phyloP scores from a whole-genome alignment of 2,113 vertebrate genomes.

The Alethe diademata region DNA sequence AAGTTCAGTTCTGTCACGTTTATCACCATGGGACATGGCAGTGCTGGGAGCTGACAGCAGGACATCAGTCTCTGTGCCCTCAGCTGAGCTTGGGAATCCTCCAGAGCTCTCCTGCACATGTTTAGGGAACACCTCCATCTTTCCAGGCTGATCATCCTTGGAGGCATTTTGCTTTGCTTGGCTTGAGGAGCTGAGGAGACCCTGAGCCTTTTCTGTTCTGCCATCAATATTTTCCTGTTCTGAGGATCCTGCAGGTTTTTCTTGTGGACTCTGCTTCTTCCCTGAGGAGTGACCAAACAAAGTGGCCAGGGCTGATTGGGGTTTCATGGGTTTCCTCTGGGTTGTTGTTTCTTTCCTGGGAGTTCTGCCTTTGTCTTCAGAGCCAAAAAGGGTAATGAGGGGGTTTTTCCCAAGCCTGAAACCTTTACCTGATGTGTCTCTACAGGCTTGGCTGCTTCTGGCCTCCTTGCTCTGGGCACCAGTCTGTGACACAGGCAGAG shows the following conservation, averaged over 20 bases:
- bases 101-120: background rate
- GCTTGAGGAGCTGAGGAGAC: background rate
- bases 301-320: constrained; percentile 69
- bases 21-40: background rate
- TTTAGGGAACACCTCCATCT: background rate
- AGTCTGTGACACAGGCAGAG: background rate
- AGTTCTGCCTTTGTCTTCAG: constrained; percentile 57
- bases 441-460: constrained; percentile 43
- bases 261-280: constrained; percentile 37
- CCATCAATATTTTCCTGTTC: background rate
- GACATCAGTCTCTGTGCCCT: background rate
- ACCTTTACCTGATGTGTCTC: constrained; percentile 64
- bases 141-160: background rate
- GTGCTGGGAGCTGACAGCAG: background rate
- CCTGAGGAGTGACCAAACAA: constrained; percentile 73
- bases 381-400: constrained; percentile 72
- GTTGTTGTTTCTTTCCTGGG: constrained; percentile 31
- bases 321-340: constrained; percentile 64
- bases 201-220: background rate
- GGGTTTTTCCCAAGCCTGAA: constrained; percentile 67
- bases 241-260: background rate
- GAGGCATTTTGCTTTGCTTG: background rate
- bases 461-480: background rate
- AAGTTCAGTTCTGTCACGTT: background rate
- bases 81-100: background rate